A percentile compares a stretch with the other conserved stretches of the same genome.
Conservation (phyloP, 2,888 invertebrate genomes). For the Eumacrocentrus americanus region DNA sequence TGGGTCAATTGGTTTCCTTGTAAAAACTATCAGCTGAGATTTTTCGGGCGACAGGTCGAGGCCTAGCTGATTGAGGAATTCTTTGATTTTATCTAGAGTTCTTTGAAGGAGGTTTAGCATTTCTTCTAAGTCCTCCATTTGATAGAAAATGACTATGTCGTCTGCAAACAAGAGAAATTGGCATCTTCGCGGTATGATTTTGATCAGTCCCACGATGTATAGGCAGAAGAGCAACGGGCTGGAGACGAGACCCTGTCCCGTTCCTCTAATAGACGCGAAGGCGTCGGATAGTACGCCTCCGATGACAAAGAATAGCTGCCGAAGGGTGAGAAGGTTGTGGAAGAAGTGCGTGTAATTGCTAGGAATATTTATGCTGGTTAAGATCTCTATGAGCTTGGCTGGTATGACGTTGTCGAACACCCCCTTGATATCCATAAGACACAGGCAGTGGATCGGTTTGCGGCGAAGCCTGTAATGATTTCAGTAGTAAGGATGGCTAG, state of each 20-base stretch:
- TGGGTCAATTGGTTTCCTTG: not conserved
- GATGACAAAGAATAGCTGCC: not conserved
- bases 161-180: not conserved
- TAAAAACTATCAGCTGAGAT: not conserved
- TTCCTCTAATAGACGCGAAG: not conserved
- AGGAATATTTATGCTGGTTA: not conserved
- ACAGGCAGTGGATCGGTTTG: not conserved
- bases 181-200: not conserved
- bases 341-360: not conserved
- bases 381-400: not conserved
- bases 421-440: conserved; percentile 25
- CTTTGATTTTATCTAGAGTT: not conserved
- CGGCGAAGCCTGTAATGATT: conserved; percentile 1
- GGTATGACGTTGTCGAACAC: conserved; percentile 27
- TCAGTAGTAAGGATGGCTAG: conserved; percentile 11
- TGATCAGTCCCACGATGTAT: not conserved
- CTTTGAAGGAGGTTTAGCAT: not conserved
- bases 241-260: not conserved
- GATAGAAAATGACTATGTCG: not conserved
- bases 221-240: not conserved
- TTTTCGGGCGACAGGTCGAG: not conserved
- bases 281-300: not conserved
- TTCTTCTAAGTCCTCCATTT: not conserved
- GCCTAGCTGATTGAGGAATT: not conserved
- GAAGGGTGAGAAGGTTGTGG: not conserved